Evolutionary conservation across 64 coral and sea anemone species (phyloP).

Genomic region (Montipora cactus): DNA sequence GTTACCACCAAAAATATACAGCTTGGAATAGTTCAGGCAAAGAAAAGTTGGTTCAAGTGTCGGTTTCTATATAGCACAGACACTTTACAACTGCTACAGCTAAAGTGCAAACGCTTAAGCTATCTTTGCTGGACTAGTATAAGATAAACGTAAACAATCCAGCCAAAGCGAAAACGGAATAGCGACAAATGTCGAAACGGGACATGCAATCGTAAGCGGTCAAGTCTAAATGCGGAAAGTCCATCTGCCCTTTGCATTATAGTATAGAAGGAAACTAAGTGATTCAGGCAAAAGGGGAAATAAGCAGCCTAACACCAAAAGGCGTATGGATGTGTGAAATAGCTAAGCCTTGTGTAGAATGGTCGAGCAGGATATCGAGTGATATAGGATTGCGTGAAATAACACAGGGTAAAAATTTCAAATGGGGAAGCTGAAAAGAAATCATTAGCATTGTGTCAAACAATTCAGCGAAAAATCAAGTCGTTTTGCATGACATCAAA

Average conservation of each 20-base stretch:
- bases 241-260: neutral
- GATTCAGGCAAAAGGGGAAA: neutral
- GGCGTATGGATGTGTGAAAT: too few species aligned
- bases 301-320: too few species aligned
- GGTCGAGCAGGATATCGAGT: too few species aligned
- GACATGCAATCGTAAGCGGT: neutral
- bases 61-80: neutral
- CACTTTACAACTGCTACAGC: neutral
- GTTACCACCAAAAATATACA: neutral
- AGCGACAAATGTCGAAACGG: neutral
- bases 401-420: too few species aligned
- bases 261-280: neutral
- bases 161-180: neutral
- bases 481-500: too few species aligned
- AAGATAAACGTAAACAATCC: neutral
- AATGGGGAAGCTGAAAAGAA: too few species aligned
- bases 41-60: neutral
- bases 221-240: neutral
- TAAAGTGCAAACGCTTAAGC: neutral
- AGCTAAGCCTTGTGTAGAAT: too few species aligned
- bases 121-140: neutral
- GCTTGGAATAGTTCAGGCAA: neutral
- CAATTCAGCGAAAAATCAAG: too few species aligned
- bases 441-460: too few species aligned
- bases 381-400: too few species aligned